Base-by-base conservation (phyloP, 1,140 invertebrate genomes). In the Stenopsyche tienmushanensis region DNA sequence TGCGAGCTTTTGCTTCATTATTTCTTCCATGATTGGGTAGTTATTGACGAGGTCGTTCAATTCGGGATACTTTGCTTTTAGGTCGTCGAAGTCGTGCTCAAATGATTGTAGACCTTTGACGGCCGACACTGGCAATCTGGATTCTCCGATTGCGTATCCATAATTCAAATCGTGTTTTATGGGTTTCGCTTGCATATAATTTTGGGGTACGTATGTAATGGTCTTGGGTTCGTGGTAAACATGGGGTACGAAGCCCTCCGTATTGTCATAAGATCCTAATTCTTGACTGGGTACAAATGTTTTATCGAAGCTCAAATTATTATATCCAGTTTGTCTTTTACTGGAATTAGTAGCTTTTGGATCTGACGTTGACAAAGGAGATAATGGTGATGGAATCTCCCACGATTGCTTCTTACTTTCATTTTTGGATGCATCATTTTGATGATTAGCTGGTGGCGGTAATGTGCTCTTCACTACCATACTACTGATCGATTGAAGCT, bases 21-120 rank as follows among this genome's bases (percentile, higher is more conserved):
- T 63, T 20, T 71, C 69, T 58, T 71, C 69, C 62, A 71, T 68
- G 8, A 71, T 63, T 13, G 69, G 69, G 55, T 68, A 71, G 34
- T 65, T 66, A 45, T 59, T 71, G 15, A 66, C 54, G 15, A 71
- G 52, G 39, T 71, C 69, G 25, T 64, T 64, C 8, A 71, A 45
- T 23, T 67, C 69, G 3, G 69, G 69, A 64, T 71, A 71, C 63
- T 71, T 71, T 21, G 39, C 57, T 64, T 68, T 71, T 3, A 71
- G 54, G 8, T 53, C 47, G 20, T 66, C 69, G 18, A 71, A 71
- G 58, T 71, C 69, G 18, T 63, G 60, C 52, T 71, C 50, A 39
- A 71, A 71, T 9, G 62, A 47, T 42, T 67, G 5, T 45, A 71
- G 21, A 8, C 63, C 66, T 13, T 49, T 64, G 8, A 20, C 18